Percentiles rank a stretch among this genome's conserved stretches.
Evolutionary conservation across 2,888 invertebrate species (phyloP).

Genomic region (Cerceris rybyensis): DNA sequence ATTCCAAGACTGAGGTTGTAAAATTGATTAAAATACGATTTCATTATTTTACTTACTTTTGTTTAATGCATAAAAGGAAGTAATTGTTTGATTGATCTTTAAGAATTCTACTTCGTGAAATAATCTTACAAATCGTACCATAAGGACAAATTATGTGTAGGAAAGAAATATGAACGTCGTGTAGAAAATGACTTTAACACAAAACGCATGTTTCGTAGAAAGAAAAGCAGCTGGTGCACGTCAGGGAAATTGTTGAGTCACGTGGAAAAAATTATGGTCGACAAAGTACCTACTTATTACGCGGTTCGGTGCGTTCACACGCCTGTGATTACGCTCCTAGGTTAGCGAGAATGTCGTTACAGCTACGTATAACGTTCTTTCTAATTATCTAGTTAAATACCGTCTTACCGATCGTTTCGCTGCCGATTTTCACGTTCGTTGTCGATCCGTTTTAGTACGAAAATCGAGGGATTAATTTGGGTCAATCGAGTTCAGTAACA

Average conservation of each 20-base stretch:
- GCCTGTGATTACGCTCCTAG: slow-evolving; percentile 58
- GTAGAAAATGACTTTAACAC: no score
- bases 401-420: not conserved
- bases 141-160: not conserved
- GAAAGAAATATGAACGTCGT: not conserved
- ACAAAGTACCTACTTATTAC: slow-evolving; percentile 64
- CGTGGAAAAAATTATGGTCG: slow-evolving; percentile 59
- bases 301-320: slow-evolving; percentile 53
- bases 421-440: slow-evolving; percentile 4
- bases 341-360: slow-evolving; percentile 22
- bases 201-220: not conserved
- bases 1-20: no score
- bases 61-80: no score
- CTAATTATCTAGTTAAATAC: slow-evolving; percentile 49
- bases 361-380: slow-evolving; percentile 16
- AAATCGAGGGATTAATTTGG: no score
- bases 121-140: not conserved
- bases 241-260: slow-evolving; percentile 44
- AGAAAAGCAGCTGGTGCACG: slow-evolving; percentile 15
- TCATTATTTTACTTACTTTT: no score
- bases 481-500: no score
- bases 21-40: no score
- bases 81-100: no score
- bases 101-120: no score
- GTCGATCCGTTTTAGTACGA: not conserved